Conservation (phyloP, 2,113 vertebrate genomes). For the Salvator merianae region DNA sequence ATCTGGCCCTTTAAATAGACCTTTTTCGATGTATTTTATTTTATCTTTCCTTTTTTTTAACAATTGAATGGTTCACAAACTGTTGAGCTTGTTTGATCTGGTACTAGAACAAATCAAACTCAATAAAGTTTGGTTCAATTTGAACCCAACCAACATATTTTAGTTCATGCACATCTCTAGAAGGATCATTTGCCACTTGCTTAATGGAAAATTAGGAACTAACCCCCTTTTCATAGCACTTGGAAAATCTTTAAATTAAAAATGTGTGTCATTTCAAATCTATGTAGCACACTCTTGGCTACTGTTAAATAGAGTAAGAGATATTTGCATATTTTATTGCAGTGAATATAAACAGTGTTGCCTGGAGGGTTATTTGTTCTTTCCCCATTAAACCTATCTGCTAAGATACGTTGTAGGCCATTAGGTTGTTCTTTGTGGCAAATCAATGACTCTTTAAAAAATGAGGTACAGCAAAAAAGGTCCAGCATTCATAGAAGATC, state of each 20-base stretch:
- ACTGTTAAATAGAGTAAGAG: neutral
- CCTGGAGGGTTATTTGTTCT: neutral
- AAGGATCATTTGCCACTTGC: constrained; percentile 17
- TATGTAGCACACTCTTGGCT: neutral
- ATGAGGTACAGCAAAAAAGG: constrained; percentile 69
- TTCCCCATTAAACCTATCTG: constrained; percentile 10
- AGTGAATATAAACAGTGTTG: constrained; percentile 44
- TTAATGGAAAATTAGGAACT: neutral
- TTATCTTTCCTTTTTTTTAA: no score
- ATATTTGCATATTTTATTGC: constrained; percentile 60
- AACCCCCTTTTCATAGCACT: constrained; percentile 4
- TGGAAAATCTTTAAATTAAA: rapidly evolving
- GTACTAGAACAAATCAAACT: no score
- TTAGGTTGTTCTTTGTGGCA: constrained; percentile 46
- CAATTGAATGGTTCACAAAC: no score
- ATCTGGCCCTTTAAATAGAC: no score
- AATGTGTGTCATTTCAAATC: neutral
- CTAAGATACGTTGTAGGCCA: constrained; percentile 42
- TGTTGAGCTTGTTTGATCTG: no score
- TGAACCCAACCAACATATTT: no score
- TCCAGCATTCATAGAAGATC: constrained; percentile 57
- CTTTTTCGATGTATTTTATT: no score
- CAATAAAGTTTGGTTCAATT: no score
- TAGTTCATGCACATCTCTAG: no score
- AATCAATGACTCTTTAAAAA: constrained; percentile 56